A percentile compares a stretch with the other conserved stretches of the same genome.
Evolutionary conservation across 2,888 invertebrate species (phyloP).

Genomic region (Acanthosoma haemorrhoidale): DNA sequence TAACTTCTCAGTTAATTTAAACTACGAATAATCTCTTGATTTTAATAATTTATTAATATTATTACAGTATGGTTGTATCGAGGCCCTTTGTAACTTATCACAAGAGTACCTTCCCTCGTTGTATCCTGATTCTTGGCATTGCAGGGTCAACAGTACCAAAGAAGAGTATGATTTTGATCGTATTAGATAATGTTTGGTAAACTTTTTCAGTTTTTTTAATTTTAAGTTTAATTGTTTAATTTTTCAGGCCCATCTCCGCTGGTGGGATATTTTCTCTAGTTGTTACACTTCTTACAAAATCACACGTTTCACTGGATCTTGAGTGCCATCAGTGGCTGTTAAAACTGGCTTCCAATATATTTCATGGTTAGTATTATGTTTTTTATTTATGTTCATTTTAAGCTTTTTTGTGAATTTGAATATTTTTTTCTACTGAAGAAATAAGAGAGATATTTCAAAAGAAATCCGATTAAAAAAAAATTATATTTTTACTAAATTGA

Average conservation of each 20-base stretch:
- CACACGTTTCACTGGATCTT: slow-evolving; percentile 54
- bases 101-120: slow-evolving; percentile 61
- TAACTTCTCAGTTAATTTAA: no score
- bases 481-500: no score
- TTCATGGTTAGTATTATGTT: slow-evolving; percentile 43
- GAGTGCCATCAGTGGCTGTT: slow-evolving; percentile 49
- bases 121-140: slow-evolving; percentile 63
- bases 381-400: not conserved
- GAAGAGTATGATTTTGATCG: not conserved
- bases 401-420: no score
- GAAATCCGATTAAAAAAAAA: no score
- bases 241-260: slow-evolving; percentile 27
- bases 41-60: no score
- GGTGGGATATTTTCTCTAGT: slow-evolving; percentile 38
- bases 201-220: not conserved
- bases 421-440: no score
- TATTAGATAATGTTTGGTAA: no score
- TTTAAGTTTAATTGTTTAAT: not conserved
- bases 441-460: no score
- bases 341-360: slow-evolving; percentile 54
- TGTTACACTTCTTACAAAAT: slow-evolving; percentile 48
- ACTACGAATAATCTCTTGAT: no score
- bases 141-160: slow-evolving; percentile 41
- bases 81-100: slow-evolving; percentile 62
- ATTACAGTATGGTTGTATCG: slow-evolving; percentile 58